Conservation (phyloP, 2,797 vertebrate species). For the Acrossocheilus fasciatus region DNA sequence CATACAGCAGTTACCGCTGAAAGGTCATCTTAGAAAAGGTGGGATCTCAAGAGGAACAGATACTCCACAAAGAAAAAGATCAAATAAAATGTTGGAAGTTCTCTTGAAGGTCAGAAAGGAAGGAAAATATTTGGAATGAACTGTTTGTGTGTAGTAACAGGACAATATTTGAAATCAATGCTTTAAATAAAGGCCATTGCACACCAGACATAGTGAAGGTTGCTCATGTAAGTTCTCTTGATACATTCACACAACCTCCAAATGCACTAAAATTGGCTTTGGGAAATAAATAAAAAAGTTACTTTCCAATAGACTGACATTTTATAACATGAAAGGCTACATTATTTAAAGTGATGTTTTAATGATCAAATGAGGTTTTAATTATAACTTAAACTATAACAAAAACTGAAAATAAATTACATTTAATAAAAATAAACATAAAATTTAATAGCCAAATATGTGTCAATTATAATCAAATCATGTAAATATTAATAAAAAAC, state of each 20-base stretch:
- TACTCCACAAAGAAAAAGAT: constrained; percentile 12
- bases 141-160: constrained; percentile 10
- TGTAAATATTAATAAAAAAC: not conserved
- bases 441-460: not conserved
- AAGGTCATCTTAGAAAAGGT: constrained; percentile 37
- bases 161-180: constrained; percentile 25
- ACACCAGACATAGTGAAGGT: not conserved
- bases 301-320: not conserved
- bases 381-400: too few relatives aligned
- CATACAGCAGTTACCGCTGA: not conserved
- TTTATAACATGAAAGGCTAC: not conserved
- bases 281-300: not conserved
- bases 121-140: not conserved
- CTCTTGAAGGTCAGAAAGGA: constrained; percentile 4
- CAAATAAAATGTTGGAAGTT: not conserved
- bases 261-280: not conserved
- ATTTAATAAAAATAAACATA: not conserved
- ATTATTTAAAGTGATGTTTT: not conserved
- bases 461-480: not conserved
- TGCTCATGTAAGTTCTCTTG: not conserved
- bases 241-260: not conserved
- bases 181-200: constrained; percentile 19
- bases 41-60: constrained; percentile 36
- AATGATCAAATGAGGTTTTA: too few relatives aligned
- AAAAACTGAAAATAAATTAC: too few relatives aligned